Conservation (phyloP, 2,888 invertebrate genomes). For the Cylloceria caligata region DNA sequence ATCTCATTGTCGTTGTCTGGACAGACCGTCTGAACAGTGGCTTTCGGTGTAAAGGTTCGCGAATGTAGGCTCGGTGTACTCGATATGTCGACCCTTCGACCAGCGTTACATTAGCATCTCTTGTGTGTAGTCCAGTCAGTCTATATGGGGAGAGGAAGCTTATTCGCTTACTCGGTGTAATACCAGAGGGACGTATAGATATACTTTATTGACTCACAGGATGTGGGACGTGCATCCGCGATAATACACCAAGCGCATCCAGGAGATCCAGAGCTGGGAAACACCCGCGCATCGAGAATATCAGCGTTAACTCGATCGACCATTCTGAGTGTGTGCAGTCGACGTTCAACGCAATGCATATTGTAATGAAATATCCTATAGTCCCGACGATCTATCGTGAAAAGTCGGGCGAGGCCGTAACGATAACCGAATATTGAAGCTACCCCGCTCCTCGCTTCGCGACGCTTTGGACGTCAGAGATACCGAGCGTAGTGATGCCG, state of each 20-base stretch:
- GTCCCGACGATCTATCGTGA: neutral
- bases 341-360: neutral
- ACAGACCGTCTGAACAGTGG: neutral
- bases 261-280: neutral
- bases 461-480: too few species aligned
- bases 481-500: too few species aligned
- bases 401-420: neutral
- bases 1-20: constrained; percentile 26
- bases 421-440: neutral
- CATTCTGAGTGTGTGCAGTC: neutral
- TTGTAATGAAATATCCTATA: neutral
- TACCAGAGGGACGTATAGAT: constrained; percentile 60
- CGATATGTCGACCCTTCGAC: constrained; percentile 60
- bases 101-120: neutral
- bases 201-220: constrained; percentile 66
- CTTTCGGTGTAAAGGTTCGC: constrained; percentile 2
- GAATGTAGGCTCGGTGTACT: neutral
- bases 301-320: neutral
- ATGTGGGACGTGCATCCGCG: constrained; percentile 65
- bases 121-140: constrained; percentile 6
- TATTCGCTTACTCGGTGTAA: constrained; percentile 59
- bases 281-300: constrained; percentile 5
- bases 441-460: too few species aligned
- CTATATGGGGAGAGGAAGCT: constrained; percentile 37
- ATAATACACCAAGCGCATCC: constrained; percentile 39